Evolutionary conservation across 2,113 vertebrate genomes (phyloP).

Genomic region (Zosterops lateralis): DNA sequence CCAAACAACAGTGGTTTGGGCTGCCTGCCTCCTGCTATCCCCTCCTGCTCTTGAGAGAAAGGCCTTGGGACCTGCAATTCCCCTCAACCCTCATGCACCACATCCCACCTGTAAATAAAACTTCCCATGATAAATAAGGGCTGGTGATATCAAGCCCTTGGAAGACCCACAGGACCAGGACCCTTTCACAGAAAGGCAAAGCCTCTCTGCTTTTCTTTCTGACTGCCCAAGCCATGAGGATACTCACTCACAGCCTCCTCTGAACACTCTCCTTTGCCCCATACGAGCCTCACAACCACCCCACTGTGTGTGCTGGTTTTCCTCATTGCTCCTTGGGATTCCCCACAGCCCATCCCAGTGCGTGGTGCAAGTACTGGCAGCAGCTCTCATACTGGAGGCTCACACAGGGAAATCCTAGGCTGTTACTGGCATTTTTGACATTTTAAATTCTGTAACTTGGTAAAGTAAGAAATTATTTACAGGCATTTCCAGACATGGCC

Average conservation of each 20-base stretch:
- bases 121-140: neutral
- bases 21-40: neutral
- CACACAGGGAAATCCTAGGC: neutral
- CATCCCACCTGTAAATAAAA: neutral
- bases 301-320: fast-evolving
- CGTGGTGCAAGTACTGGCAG: neutral
- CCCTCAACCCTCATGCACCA: fast-evolving
- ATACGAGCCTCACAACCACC: neutral
- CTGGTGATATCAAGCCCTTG: neutral
- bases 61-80: neutral
- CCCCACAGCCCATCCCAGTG: neutral
- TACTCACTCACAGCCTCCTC: neutral
- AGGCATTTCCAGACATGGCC: neutral
- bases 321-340: fast-evolving
- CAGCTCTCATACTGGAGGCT: neutral
- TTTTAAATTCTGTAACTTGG: slow-evolving; percentile 8
- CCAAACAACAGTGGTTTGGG: neutral
- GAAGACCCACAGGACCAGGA: neutral
- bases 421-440: neutral
- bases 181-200: neutral
- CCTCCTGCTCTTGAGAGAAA: neutral
- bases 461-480: slow-evolving; percentile 5
- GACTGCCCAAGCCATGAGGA: neutral
- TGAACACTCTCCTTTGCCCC: neutral
- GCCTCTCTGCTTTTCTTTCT: neutral